Evolutionary conservation across 2,113 vertebrate species (phyloP), one percentile per base, ranked within the genome.

Genomic region (Anolis sagrei): DNA sequence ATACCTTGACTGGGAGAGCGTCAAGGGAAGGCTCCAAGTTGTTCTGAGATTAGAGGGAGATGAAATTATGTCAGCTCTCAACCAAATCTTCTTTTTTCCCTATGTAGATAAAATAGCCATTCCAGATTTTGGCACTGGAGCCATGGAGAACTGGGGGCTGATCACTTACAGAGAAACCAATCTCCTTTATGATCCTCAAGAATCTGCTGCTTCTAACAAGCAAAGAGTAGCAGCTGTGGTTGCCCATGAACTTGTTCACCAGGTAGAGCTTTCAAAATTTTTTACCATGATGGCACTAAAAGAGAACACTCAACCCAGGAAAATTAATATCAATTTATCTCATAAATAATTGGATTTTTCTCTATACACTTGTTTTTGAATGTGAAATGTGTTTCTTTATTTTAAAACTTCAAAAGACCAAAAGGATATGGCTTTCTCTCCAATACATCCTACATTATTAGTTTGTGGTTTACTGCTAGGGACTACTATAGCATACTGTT

Each of bases 61-160:
- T 61, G 49, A 34, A 32, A 27, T 8, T 34, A 13, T 16, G 48
- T 75, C 39, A 62, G n/a, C 21, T 19, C 25, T 64, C 49, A 13
- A 27, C n/a, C 32, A 0, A n/a, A 1, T 34, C 90, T 1, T 90
- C 64, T 88, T 83, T 89, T 64, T 91, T 91, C 88, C 83, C 8
- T 29, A 91, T 93, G 3, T 86, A 99, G 99, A 99, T 95, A 94
- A 98, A 96, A 99, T 99, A 54, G 99, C 99, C 87, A 99, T 99
- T 92, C 99, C 99, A 92, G 98, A 99, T 92, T 99, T 99, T 34
- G 99, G 99, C 16, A 99, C 98, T 0, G 99, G 99, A 29, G 99
- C 99, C 36, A 99, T 99, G 99, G 99, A 99, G 92, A 99, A 99
- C 96, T 99, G 99, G 99, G 99, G 99, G 0, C 96, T 99, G 64